Percentiles rank a stretch among this genome's conserved stretches.
These are phyloP conservation scores for Cryptoprocta ferox DNA, from an alignment of 2,797 vertebrate species.

Conservation along the genomic window DNA sequence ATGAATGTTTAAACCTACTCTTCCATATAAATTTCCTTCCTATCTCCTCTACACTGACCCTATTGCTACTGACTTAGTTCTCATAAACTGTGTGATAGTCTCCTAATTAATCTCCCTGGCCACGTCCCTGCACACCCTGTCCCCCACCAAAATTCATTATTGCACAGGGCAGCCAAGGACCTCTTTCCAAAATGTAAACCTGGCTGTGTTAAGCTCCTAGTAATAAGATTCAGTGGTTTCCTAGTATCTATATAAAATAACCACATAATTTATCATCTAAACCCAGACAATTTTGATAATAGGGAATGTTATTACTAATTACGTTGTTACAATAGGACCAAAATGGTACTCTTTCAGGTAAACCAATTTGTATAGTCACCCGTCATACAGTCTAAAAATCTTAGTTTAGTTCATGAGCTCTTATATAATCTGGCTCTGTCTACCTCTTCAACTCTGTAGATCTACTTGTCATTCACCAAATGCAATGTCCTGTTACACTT, in stretches of 20 bases:
- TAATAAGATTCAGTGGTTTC: background rate
- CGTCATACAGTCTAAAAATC: background rate
- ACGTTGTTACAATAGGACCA: background rate
- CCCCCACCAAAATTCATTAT: background rate
- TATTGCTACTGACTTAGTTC: background rate
- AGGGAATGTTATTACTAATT: background rate
- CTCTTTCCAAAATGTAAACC: slow-evolving; percentile 8
- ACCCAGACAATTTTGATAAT: background rate
- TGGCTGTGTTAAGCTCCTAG: background rate
- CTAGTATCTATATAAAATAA: background rate
- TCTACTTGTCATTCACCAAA: background rate
- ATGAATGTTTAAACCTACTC: background rate
- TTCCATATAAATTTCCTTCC: background rate
- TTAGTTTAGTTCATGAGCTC: background rate
- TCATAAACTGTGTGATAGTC: background rate
- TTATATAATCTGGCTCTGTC: background rate
- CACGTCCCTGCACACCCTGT: background rate
- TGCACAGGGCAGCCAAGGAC: background rate
- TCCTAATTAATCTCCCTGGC: background rate
- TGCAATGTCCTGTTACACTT: background rate
- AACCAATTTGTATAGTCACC: background rate
- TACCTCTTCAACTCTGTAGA: background rate
- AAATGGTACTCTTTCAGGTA: background rate
- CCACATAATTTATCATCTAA: background rate
- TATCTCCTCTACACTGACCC: background rate